A percentile compares a stretch with the other conserved stretches of the same genome.
These are phyloP conservation scores for Jordanella pulchra DNA, from an alignment of 2,797 vertebrate genomes.

Conservation along the genomic window DNA sequence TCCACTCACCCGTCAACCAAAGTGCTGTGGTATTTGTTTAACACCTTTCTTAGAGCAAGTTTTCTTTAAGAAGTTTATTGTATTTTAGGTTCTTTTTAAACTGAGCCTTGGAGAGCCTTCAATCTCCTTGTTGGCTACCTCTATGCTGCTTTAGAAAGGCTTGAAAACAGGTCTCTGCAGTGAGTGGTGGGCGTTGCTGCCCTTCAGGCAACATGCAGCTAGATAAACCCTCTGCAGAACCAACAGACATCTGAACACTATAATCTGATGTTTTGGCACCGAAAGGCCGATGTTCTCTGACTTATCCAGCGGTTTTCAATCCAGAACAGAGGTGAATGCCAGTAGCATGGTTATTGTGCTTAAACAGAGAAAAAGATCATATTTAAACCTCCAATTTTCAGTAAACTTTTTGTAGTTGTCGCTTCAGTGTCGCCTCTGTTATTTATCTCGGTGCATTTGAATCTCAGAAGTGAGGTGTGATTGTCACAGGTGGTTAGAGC, in stretches of 20 bases:
- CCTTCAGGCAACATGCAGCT: conserved; percentile 3
- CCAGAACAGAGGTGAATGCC: background rate
- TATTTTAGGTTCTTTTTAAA: background rate
- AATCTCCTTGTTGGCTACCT: background rate
- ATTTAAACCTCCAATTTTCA: background rate
- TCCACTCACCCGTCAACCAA: background rate
- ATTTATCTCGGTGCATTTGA: background rate
- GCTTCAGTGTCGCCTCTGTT: background rate
- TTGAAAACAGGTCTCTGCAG: conserved; percentile 5
- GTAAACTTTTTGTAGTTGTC: background rate
- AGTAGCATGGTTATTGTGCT: background rate
- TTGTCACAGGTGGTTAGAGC: conserved; percentile 8
- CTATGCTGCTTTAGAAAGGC: background rate
- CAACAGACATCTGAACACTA: background rate
- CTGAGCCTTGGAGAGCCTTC: conserved; percentile 1
- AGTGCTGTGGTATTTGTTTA: background rate
- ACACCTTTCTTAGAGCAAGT: background rate
- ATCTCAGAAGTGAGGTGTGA: conserved; percentile 4
- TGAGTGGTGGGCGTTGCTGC: conserved; percentile 1
- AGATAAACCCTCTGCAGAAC: background rate
- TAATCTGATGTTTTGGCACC: background rate
- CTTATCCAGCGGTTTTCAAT: background rate
- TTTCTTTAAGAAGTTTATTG: conserved; percentile 1
- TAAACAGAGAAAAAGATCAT: background rate
- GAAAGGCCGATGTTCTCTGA: background rate